phyloP scores from a whole-genome alignment of 1,140 invertebrate species.

The Aphaenogaster floridana region DNA sequence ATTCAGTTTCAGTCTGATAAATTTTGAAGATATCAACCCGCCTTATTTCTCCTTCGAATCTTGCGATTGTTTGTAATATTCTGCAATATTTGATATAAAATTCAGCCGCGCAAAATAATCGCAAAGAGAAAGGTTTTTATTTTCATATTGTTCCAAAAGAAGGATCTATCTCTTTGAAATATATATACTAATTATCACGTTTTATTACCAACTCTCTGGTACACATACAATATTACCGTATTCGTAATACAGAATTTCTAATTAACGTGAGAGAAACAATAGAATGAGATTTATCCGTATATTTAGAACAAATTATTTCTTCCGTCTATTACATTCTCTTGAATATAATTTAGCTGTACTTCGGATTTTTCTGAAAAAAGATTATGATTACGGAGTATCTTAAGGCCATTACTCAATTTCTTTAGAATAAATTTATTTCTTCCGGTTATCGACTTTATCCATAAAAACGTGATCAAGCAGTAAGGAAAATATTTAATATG shows the following conservation, averaged over 20 bases:
- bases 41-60: not conserved
- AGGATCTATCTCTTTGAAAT: not conserved
- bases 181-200: not conserved
- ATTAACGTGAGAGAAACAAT: not conserved
- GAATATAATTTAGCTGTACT: not conserved
- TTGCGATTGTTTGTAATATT: constrained; percentile 3
- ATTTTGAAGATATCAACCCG: constrained; percentile 32
- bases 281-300: not conserved
- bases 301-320: constrained; percentile 14
- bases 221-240: not conserved
- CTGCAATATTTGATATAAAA: not conserved
- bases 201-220: not conserved
- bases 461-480: constrained; percentile 33
- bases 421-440: not conserved
- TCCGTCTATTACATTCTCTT: not conserved
- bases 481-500: constrained; percentile 55
- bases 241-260: not conserved
- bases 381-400: not conserved
- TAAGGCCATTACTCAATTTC: not conserved
- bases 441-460: constrained; percentile 4
- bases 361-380: not conserved
- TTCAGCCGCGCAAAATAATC: not conserved
- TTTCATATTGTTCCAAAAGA: not conserved
- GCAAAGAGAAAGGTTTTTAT: not conserved
- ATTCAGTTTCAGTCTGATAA: constrained; percentile 23